Percentiles rank a stretch among this genome's conserved stretches.
These are phyloP conservation scores for Hoplodrina blanda DNA, from an alignment of 2,888 invertebrate genomes.

Conservation along the genomic window DNA sequence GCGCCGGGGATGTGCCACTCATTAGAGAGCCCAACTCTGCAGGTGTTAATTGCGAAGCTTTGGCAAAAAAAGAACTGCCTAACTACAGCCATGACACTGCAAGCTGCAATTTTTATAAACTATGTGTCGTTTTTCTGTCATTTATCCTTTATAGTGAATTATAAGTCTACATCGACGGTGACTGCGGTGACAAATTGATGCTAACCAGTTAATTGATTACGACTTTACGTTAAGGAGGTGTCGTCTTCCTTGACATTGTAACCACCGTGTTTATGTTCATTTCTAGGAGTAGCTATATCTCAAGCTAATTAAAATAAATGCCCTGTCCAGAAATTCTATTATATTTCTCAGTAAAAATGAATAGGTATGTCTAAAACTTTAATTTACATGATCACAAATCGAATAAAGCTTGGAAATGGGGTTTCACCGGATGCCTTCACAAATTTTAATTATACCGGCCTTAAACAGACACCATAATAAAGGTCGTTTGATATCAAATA, in stretches of 20 bases:
- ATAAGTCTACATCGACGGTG: slow-evolving; percentile 32
- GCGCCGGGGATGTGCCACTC: slow-evolving; percentile 68
- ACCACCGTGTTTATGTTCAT: slow-evolving; percentile 10
- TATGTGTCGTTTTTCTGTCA: slow-evolving; percentile 28
- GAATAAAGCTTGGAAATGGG: slow-evolving; percentile 12
- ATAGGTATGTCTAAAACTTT: neutral
- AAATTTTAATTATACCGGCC: slow-evolving; percentile 65
- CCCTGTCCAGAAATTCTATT: neutral
- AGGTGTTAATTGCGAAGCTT: slow-evolving; percentile 78
- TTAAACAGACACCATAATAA: slow-evolving; percentile 66
- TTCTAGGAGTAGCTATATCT: slow-evolving; percentile 16
- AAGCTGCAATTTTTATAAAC: slow-evolving; percentile 49
- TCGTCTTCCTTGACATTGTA: slow-evolving; percentile 11
- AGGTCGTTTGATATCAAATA: slow-evolving; percentile 71
- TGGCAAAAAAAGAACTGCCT: slow-evolving; percentile 46
- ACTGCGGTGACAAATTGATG: slow-evolving; percentile 43
- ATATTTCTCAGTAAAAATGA: slow-evolving; percentile 4
- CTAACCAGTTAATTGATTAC: slow-evolving; percentile 39
- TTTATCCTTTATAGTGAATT: slow-evolving; percentile 46
- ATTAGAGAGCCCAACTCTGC: slow-evolving; percentile 71
- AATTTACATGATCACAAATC: slow-evolving; percentile 12
- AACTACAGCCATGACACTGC: slow-evolving; percentile 39
- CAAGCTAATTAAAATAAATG: neutral
- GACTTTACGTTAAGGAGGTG: slow-evolving; percentile 33
- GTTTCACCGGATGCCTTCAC: slow-evolving; percentile 24